These are phyloP conservation scores for Zenarchopterus dispar DNA, from an alignment of 2,797 vertebrate species.

Conservation along the genomic window DNA sequence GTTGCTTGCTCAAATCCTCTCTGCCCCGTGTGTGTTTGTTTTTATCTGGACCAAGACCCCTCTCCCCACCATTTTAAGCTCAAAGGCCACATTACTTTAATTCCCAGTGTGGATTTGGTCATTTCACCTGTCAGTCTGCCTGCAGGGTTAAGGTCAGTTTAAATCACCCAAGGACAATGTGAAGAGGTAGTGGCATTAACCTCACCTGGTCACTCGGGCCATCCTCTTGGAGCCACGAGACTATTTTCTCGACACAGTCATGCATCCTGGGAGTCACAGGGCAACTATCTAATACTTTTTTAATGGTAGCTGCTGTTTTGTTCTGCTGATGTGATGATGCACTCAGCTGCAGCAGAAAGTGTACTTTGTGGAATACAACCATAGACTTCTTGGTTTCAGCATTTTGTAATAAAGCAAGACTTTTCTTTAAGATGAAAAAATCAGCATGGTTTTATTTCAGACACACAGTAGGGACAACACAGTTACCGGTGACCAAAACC, in stretches of 20 bases:
- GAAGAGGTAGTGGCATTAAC: constrained; percentile 43
- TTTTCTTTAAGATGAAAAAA: not conserved
- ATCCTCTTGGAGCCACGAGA: constrained; percentile 33
- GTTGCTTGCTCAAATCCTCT: constrained; percentile 21
- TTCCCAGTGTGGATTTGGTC: constrained; percentile 30
- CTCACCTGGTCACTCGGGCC: constrained; percentile 58
- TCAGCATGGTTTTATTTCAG: not conserved
- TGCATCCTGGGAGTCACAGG: constrained; percentile 16
- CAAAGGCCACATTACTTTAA: constrained; percentile 48
- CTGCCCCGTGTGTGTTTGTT: constrained; percentile 1
- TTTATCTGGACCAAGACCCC: not conserved
- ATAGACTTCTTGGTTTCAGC: constrained; percentile 6
- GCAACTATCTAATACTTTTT: constrained; percentile 30
- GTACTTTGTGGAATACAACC: constrained; percentile 16
- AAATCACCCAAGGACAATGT: constrained; percentile 47
- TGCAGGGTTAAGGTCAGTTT: constrained; percentile 39
- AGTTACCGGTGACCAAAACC: not conserved
- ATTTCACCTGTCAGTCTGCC: constrained; percentile 32
- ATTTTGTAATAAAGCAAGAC: constrained; percentile 1
- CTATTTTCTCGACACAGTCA: constrained; percentile 43
- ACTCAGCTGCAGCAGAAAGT: constrained; percentile 19
- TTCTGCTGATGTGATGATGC: constrained; percentile 29
- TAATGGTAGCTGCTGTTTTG: constrained; percentile 27
- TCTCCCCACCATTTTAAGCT: constrained; percentile 11
- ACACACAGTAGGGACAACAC: not conserved